phyloP scores from a whole-genome alignment of 2,888 invertebrate genomes.

The Campaea margaritaria region DNA sequence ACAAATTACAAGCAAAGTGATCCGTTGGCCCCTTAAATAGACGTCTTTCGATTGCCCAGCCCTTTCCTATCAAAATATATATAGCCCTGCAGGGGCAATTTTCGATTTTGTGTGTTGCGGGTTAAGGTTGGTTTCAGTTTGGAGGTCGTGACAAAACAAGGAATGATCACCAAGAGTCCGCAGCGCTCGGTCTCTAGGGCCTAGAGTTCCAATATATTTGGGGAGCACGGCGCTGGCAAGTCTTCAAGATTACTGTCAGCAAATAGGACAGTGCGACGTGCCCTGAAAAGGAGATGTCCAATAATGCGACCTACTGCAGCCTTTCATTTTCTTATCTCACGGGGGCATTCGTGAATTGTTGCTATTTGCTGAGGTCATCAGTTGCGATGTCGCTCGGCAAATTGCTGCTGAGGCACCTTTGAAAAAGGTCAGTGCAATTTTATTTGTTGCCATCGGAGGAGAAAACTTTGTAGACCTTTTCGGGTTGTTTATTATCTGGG shows the following conservation, averaged over 20 bases:
- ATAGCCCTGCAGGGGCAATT: slow-evolving; percentile 33
- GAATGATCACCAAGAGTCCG: slow-evolving; percentile 57
- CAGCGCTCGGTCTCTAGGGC: slow-evolving; percentile 70
- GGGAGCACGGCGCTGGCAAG: slow-evolving; percentile 59
- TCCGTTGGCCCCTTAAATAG: slow-evolving; percentile 70
- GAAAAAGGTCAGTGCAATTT: slow-evolving; percentile 1
- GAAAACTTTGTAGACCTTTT: not conserved
- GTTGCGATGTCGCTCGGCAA: slow-evolving; percentile 7
- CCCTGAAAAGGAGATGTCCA: slow-evolving; percentile 62
- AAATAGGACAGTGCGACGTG: slow-evolving; percentile 71
- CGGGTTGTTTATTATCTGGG: too few relatives aligned
- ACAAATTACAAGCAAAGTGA: slow-evolving; percentile 76
- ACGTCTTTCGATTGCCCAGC: slow-evolving; percentile 67
- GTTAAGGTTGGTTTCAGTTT: slow-evolving; percentile 36
- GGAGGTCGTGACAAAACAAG: slow-evolving; percentile 45
- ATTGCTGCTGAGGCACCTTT: slow-evolving; percentile 6
- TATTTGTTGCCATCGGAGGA: not conserved
- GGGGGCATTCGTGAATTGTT: slow-evolving; percentile 32
- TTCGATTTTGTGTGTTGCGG: slow-evolving; percentile 23
- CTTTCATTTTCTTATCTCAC: slow-evolving; percentile 44
- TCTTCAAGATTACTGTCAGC: slow-evolving; percentile 78
- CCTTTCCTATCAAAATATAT: slow-evolving; percentile 67
- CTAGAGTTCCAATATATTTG: slow-evolving; percentile 73
- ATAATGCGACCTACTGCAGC: slow-evolving; percentile 59
- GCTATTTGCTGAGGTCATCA: slow-evolving; percentile 34